phyloP scores from a whole-genome alignment of 92 coral and sea anemone species.

The Porites rus region DNA sequence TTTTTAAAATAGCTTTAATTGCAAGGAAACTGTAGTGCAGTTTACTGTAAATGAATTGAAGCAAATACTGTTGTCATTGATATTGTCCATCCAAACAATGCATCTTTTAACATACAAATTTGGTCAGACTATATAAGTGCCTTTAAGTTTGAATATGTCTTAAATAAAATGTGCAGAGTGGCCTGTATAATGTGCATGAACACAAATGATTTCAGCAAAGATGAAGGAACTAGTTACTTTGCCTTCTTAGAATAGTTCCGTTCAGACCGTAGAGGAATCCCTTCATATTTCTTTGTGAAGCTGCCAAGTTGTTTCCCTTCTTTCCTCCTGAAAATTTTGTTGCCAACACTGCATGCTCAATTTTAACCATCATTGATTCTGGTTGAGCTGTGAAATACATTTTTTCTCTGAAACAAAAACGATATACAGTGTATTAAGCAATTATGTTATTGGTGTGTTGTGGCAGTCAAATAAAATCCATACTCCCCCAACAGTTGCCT shows the following conservation, averaged over 20 bases:
- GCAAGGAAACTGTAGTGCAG: no score
- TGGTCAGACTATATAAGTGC: no score
- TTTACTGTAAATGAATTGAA: no score
- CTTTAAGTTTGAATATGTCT: no score
- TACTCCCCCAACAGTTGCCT: no score
- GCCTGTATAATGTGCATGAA: no score
- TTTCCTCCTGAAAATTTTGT: conserved; percentile 73
- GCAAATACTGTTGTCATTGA: no score
- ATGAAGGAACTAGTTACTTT: neutral
- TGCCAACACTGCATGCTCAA: conserved; percentile 93
- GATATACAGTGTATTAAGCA: neutral
- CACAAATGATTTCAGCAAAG: neutral
- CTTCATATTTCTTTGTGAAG: conserved; percentile 86
- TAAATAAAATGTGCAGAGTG: no score
- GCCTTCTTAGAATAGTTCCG: conserved; percentile 80
- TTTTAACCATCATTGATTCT: conserved; percentile 82
- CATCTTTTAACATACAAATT: no score
- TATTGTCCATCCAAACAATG: no score
- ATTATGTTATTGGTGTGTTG: neutral
- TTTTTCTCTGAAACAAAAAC: conserved; percentile 71
- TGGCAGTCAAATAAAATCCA: no score
- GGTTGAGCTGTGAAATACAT: conserved; percentile 85
- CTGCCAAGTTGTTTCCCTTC: conserved; percentile 72
- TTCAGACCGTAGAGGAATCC: conserved; percentile 77
- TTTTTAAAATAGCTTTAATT: no score